Conservation (phyloP, 2,888 invertebrate species). For the Invenusta paracnida region DNA sequence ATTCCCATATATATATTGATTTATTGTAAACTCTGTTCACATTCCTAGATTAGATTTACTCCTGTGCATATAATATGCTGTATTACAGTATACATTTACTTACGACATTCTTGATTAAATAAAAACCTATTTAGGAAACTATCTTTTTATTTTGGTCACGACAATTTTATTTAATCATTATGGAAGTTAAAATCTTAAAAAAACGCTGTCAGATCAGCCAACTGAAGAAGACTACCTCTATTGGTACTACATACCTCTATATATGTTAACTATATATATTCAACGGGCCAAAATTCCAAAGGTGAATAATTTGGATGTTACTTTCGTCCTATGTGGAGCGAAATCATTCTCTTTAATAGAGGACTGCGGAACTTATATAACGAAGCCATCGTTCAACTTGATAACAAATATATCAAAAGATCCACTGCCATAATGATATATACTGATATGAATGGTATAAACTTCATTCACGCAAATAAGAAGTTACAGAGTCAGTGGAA, state of each 20-base stretch:
- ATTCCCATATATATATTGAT: background rate
- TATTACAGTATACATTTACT: background rate
- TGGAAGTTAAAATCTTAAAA: background rate
- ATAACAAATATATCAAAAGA: too few relatives aligned
- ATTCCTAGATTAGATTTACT: background rate
- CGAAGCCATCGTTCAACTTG: background rate
- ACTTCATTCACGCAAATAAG: too few relatives aligned
- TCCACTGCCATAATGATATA: too few relatives aligned
- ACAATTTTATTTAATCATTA: background rate
- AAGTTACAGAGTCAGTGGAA: too few relatives aligned
- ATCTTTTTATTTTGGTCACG: background rate
- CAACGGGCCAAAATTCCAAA: background rate
- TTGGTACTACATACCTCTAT: too few relatives aligned
- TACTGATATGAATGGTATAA: too few relatives aligned
- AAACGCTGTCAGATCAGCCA: background rate
- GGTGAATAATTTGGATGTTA: background rate
- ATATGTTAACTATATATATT: background rate
- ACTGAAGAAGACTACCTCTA: background rate
- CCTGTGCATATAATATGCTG: too few relatives aligned
- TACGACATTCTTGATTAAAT: background rate
- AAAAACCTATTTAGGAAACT: background rate
- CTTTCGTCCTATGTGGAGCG: background rate
- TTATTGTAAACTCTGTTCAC: background rate
- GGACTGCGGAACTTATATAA: background rate
- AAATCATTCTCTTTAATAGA: background rate